Conservation (phyloP, 2,113 vertebrate species). For the Stigmatopora nigra region DNA sequence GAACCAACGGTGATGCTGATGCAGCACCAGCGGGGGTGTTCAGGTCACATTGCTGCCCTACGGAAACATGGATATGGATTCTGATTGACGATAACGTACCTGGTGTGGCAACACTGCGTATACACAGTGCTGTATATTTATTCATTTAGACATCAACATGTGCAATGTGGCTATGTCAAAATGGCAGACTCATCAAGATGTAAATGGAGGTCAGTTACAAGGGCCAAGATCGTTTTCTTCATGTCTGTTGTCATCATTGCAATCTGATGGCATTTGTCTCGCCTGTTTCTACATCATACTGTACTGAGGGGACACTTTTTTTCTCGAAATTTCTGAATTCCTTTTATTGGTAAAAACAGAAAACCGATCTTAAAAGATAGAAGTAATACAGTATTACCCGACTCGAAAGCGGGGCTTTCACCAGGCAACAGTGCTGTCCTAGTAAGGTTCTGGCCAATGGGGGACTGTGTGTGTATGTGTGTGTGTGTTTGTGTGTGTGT, state of each 20-base stretch:
- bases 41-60: slow-evolving; percentile 47
- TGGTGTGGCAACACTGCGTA: slow-evolving; percentile 36
- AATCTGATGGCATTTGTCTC: neutral
- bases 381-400: too few species aligned
- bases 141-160: slow-evolving; percentile 15
- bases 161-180: slow-evolving; percentile 19
- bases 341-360: neutral
- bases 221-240: slow-evolving; percentile 27
- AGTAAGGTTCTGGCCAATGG: too few species aligned
- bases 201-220: slow-evolving; percentile 43
- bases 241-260: slow-evolving; percentile 16
- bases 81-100: slow-evolving; percentile 41
- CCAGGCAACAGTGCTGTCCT: too few species aligned
- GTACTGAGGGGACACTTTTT: neutral
- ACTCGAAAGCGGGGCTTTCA: too few species aligned
- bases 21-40: slow-evolving; percentile 58
- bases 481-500: too few species aligned
- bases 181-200: slow-evolving; percentile 53
- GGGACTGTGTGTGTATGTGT: too few species aligned
- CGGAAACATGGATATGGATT: slow-evolving; percentile 41
- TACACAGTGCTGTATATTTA: neutral
- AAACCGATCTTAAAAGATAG: too few species aligned
- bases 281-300: neutral
- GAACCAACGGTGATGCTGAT: slow-evolving; percentile 54
- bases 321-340: neutral